A percentile compares a stretch with the other conserved stretches of the same genome.
Evolutionary conservation across 1,140 invertebrate genomes (phyloP).

Genomic region (Drosophila sp.): DNA sequence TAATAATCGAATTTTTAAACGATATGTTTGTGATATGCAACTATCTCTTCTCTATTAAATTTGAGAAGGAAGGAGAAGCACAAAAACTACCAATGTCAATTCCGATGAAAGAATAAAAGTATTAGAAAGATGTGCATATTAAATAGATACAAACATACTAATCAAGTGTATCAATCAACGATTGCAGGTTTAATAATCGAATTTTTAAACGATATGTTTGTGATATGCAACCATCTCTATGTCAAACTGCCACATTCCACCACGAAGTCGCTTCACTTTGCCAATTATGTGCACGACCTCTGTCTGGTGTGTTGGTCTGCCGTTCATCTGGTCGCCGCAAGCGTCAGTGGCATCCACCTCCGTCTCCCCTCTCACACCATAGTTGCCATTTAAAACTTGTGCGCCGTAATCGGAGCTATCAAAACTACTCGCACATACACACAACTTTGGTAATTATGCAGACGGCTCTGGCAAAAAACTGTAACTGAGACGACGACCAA

Average conservation of each 20-base stretch:
- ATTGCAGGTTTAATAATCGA: too few species aligned
- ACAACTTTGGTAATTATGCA: conserved; percentile 70
- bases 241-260: neutral
- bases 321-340: neutral
- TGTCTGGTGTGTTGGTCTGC: neutral
- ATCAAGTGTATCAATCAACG: too few species aligned
- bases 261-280: neutral
- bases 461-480: conserved; percentile 40
- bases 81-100: too few species aligned
- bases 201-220: neutral
- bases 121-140: too few species aligned
- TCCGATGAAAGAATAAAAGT: too few species aligned
- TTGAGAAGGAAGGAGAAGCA: too few species aligned
- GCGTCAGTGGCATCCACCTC: neutral
- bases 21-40: too few species aligned
- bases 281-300: conserved; percentile 26
- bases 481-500: conserved; percentile 54
- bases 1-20: too few species aligned
- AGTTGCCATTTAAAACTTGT: conserved; percentile 33
- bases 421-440: conserved; percentile 53
- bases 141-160: too few species aligned
- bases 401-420: conserved; percentile 70
- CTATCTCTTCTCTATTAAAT: too few species aligned
- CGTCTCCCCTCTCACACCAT: neutral
- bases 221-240: neutral